A percentile compares a stretch with the other conserved stretches of the same genome.
Conservation (phyloP, 2,113 vertebrate genomes). For the Channa argus region DNA sequence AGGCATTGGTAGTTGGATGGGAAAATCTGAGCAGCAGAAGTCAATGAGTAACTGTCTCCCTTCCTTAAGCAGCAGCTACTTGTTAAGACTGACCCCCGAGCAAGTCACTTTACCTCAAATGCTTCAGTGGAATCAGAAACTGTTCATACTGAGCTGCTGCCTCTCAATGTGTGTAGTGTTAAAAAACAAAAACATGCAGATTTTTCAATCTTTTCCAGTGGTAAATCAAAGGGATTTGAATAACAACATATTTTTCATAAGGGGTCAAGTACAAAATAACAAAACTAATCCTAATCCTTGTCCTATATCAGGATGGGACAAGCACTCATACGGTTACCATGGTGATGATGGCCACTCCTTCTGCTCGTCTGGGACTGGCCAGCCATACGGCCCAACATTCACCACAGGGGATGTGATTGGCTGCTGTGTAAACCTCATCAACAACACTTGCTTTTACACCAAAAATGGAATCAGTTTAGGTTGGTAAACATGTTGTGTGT, state of each 20-base stretch:
- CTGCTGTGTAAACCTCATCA: constrained; percentile 99
- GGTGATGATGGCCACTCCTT: constrained; percentile 98
- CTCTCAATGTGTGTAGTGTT: not conserved
- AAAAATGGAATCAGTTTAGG: constrained; percentile 98
- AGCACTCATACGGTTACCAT: constrained; percentile 98
- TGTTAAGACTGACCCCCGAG: not conserved
- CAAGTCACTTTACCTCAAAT: constrained; percentile 15
- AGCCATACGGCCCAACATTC: constrained; percentile 97
- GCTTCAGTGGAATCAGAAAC: constrained; percentile 15
- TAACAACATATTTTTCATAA: constrained; percentile 21
- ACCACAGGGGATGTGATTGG: constrained; percentile 98
- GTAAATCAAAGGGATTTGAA: not conserved
- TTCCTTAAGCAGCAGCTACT: constrained; percentile 4
- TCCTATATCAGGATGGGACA: constrained; percentile 92
- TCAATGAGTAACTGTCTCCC: constrained; percentile 56
- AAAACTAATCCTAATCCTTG: constrained; percentile 53
- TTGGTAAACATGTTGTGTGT: constrained; percentile 55
- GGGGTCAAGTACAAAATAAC: constrained; percentile 31
- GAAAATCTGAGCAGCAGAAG: constrained; percentile 49
- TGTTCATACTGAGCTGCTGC: constrained; percentile 1
- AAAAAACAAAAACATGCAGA: not conserved
- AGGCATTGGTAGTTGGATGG: constrained; percentile 42
- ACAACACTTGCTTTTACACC: constrained; percentile 97
- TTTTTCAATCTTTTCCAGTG: not conserved
- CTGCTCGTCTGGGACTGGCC: constrained; percentile 97